Percentiles rank a stretch among this genome's conserved stretches.
These are phyloP conservation scores for Chaenogobius annularis DNA, from an alignment of 2,113 vertebrate genomes.

Conservation along the genomic window DNA sequence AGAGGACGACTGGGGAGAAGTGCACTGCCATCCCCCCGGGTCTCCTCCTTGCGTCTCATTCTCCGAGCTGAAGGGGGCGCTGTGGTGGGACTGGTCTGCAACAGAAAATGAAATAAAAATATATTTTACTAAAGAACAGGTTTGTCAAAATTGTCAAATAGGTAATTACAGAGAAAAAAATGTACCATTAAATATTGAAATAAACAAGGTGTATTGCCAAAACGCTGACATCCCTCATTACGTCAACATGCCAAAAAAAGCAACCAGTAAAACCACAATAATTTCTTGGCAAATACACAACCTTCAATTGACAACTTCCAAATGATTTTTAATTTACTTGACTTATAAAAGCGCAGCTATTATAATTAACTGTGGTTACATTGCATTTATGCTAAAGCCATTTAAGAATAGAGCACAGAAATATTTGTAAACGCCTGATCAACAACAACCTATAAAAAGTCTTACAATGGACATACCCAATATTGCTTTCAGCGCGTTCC, in stretches of 20 bases:
- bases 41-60: conserved; percentile 80
- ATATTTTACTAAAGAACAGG: background rate
- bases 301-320: no score
- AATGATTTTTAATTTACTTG: background rate
- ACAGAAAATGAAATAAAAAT: background rate
- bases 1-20: conserved; percentile 91
- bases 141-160: background rate
- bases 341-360: background rate
- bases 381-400: no score
- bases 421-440: background rate
- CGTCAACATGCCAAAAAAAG: no score
- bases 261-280: no score
- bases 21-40: conserved; percentile 85
- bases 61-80: conserved; percentile 81
- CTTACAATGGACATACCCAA: background rate
- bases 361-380: background rate
- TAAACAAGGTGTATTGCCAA: background rate
- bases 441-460: background rate
- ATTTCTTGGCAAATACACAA: no score
- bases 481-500: background rate
- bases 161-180: background rate
- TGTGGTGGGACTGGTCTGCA: conserved; percentile 87
- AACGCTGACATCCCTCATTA: background rate
- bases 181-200: no score
- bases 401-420: background rate